Base-by-base conservation (phyloP, 2,113 vertebrate species). In the Alectura lathami region DNA sequence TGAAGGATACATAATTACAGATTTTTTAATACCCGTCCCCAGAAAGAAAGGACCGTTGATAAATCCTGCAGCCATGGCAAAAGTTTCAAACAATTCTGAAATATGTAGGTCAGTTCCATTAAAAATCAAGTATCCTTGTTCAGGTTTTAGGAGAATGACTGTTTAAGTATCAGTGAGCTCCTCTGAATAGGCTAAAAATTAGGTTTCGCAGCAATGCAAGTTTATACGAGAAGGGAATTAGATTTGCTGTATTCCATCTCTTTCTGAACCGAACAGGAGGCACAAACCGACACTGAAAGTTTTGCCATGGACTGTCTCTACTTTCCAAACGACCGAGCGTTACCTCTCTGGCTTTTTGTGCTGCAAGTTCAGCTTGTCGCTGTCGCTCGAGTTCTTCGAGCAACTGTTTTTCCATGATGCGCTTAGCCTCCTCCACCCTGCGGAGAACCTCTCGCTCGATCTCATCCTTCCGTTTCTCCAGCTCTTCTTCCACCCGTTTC, bases 391-490 rank as follows among this genome's bases (percentile, higher is more conserved):
- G 98, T 98, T 99, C 99, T 98, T 99, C 99, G 97, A 99, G 98
- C 98, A 99, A 98, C 98, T 99, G 99, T 89, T 99, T 98, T 98
- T 99, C 99, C 99, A 99, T 99, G 98, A 99, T 99, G 98, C 99
- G 99, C 94, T 99, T 99, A 73, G 99, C 99, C 93, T 99, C 99
- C 98, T 99, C 99, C 48, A 99, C 99, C 79, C 99, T 98, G 67
- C 99, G 98, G 86, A 99, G 98, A 94, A 99, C 99, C 97, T 99
- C 99, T 54, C 98, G 98, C 94, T 99, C 99, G n/a, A 99, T 99
- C 94, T 99, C 99, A 94, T 99, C 99, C 93, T 99, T 99, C 56
- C 99, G 98, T 95, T 99, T 99, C 98, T 99, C 99, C 88, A 99
- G 69, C 96, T 99, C 99, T 98, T 99, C 99, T 97, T 99, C 99